Evolutionary conservation across 2,113 vertebrate genomes (phyloP), one percentile per base, ranked within the genome.

Genomic region (Cyprinus carpio): DNA sequence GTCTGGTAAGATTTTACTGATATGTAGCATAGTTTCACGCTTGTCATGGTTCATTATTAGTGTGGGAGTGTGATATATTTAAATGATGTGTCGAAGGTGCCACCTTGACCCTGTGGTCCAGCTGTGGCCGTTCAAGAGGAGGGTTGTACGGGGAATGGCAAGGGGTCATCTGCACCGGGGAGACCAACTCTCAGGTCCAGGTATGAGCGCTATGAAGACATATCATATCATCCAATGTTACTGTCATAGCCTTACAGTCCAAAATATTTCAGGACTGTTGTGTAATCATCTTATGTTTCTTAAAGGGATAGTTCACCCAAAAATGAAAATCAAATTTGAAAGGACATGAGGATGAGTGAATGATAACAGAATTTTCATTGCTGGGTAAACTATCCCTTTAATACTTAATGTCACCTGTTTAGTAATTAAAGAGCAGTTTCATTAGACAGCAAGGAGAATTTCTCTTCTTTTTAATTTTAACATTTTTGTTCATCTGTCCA

Each of bases 91-190:
- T 83, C 72, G 79, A 88, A 97, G 96, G 97, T 69, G 96, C 96
- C 89, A 98, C 96, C 11, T 95, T 99, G 93, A 98, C 97, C 0
- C 92, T 99, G 78, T 99, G 97, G 97, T 98, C 97, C 2, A 97
- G 95, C 85, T 98, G 97, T 0, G 96, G 97, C 23, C 96, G 96
- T 8, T 98, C 97, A 71, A 95, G 97, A 84, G 95, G 97, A 0
- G 96, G 96, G 5, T 93, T 96, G 71, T 98, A 96, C 0, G 96
- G 96, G 12, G 97, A 98, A 90, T 98, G 97, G 97, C 97, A 98
- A 91, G 97, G 97, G 6, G 94, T 99, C 85, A 96, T 99, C 91
- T 99, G 97, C 90, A 95, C 96, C 0, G 97, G 97, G 82, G 97
- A 98, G 91, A 96, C 93, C 88, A 96, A 94, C 92, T 97, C 97